Evolutionary conservation across 1,140 invertebrate species (phyloP), one percentile per base, ranked within the genome.

Genomic region (Chelonus insularis): DNA sequence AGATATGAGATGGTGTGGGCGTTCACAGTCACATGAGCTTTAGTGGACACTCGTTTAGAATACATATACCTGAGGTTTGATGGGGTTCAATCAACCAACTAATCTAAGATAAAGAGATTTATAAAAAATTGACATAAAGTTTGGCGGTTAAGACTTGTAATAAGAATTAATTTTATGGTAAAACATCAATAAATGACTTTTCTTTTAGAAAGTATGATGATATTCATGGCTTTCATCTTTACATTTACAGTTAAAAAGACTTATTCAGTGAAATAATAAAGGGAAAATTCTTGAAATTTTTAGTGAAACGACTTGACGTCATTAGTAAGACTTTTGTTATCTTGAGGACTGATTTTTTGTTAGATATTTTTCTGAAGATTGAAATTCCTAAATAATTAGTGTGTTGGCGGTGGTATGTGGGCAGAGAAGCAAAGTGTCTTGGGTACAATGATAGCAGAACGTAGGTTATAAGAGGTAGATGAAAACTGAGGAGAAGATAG

Each of bases 1-100:
- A 79, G 76, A 78, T 78, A 79, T 77, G 76, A 78, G 75, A 72
- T 66, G 69, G 66, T 69, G 71, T 73, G 73, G 71, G 74, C 69
- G 72, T 72, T 39, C 16, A 16, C 41, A 29, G 25, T 29, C 25
- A 29, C 25, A 29, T 29, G 7, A 29, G 14, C 12, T 7, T 14
- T 14, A 14, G 14, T 70, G 60, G 56, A 68, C 68, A 52, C 63
- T 60, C 65, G 66, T 71, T 76, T 73, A 65, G 69, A 68, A 65
- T 67, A 64, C 65, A 68, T 74, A 71, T 71, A 73, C 71, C 68
- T 75, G 65, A 51, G 57, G 57, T 60, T 63, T 34, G 32, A 11
- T 34, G 11, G 3, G 37, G 12, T 29, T 7, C 25, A 29, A 29
- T 29, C 3, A 29, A 29, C 25, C 25, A 29, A 29, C 25, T 29